phyloP scores from a whole-genome alignment of 1,140 invertebrate genomes.

The Mactra quadrangularis region DNA sequence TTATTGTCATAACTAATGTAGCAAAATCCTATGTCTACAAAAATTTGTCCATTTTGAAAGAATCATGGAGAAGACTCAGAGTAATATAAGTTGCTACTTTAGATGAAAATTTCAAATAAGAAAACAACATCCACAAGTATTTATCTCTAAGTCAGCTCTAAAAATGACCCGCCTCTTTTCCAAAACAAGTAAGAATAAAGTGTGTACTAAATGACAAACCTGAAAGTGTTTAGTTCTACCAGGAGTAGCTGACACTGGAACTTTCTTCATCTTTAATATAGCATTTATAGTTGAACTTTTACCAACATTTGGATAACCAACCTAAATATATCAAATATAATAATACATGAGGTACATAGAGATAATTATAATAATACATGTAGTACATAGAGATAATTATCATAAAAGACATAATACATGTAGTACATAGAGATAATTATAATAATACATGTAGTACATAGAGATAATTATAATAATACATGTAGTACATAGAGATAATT shows the following conservation, averaged over 20 bases:
- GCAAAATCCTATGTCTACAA: too few species aligned
- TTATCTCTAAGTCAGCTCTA: too few species aligned
- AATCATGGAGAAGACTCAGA: too few species aligned
- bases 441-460: neutral
- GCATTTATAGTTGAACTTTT: constrained; percentile 99
- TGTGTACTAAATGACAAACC: constrained; percentile 84
- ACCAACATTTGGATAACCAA: constrained; percentile 99
- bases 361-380: neutral
- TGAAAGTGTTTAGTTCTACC: constrained; percentile 97
- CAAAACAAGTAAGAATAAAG: too few species aligned
- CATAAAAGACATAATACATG: neutral
- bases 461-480: too few species aligned
- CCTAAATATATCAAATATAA: constrained; percentile 75
- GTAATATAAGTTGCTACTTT: too few species aligned
- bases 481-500: too few species aligned
- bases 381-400: neutral
- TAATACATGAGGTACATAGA: neutral
- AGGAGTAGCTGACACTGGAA: constrained; percentile 97
- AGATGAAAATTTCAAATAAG: too few species aligned
- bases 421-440: neutral
- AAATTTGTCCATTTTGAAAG: too few species aligned
- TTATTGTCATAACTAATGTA: too few species aligned
- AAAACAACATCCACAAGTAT: too few species aligned
- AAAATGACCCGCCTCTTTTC: too few species aligned
- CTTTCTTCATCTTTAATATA: constrained; percentile 95